Conservation (phyloP, 2,888 invertebrate species). For the Nephrotoma flavescens region DNA sequence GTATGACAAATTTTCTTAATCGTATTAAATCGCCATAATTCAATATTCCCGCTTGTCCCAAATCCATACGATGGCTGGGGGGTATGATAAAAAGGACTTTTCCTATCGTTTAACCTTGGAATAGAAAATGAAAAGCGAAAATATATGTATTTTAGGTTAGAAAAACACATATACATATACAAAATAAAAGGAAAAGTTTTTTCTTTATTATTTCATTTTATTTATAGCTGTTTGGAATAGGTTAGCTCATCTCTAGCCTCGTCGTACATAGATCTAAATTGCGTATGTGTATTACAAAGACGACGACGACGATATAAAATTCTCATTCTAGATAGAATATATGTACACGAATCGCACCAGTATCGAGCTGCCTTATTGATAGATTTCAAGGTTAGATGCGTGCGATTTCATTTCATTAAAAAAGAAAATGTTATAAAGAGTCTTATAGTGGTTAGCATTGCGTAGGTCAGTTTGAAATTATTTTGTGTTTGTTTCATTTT, state of each 20-base stretch:
- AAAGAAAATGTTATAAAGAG: not conserved
- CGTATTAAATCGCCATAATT: not conserved
- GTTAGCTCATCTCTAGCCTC: not conserved
- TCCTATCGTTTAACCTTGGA: not conserved
- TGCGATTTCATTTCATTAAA: not conserved
- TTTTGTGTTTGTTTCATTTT: not conserved
- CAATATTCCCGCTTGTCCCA: not conserved
- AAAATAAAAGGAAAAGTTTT: not conserved
- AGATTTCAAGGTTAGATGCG: not conserved
- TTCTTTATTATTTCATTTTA: not conserved
- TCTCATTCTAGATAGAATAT: no score
- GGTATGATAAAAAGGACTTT: not conserved
- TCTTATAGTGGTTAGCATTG: not conserved
- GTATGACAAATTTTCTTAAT: not conserved
- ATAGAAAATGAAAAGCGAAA: not conserved
- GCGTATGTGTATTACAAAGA: not conserved
- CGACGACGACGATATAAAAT: not conserved
- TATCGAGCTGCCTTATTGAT: not conserved
- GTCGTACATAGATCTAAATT: not conserved
- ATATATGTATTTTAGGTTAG: not conserved
- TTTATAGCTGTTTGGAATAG: not conserved
- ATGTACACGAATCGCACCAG: not conserved
- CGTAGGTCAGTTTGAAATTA: not conserved
- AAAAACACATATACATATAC: not conserved
- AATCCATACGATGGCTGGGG: no score